phyloP scores from a whole-genome alignment of 2,113 vertebrate genomes.

The Charina bottae region DNA sequence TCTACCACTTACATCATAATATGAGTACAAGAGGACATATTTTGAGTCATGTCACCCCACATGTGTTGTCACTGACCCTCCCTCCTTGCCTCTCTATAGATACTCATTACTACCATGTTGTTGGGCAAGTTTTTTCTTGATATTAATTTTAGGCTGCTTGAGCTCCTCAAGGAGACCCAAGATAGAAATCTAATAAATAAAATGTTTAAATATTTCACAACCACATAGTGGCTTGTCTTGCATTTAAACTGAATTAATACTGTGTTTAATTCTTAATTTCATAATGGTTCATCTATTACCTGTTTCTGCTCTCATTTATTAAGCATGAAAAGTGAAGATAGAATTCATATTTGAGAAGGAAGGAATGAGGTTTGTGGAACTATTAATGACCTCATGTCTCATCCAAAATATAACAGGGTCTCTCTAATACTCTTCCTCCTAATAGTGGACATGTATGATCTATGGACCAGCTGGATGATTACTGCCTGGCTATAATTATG shows the following conservation, averaged over 20 bases:
- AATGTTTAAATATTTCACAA: slow-evolving; percentile 17
- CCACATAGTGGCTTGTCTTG: slow-evolving; percentile 23
- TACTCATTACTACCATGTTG: background rate
- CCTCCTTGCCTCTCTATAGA: background rate
- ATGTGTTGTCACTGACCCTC: background rate
- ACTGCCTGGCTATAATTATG: background rate
- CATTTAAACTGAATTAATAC: slow-evolving; percentile 2
- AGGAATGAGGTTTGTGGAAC: background rate
- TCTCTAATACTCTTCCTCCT: background rate
- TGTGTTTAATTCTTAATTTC: background rate
- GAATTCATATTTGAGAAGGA: background rate
- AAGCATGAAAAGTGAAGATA: background rate
- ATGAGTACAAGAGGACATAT: background rate
- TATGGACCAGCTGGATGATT: background rate
- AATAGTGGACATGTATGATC: background rate
- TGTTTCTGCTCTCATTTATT: background rate
- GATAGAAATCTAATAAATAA: background rate
- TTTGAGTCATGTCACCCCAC: background rate
- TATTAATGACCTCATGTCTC: background rate
- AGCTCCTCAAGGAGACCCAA: background rate
- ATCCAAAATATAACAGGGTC: slow-evolving; percentile 12
- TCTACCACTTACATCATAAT: no score
- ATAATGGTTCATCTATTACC: slow-evolving; percentile 7
- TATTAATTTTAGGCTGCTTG: background rate
- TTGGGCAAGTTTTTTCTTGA: background rate